Base-by-base conservation (phyloP, 2,888 invertebrate genomes). In the Leistus spinibarbis region DNA sequence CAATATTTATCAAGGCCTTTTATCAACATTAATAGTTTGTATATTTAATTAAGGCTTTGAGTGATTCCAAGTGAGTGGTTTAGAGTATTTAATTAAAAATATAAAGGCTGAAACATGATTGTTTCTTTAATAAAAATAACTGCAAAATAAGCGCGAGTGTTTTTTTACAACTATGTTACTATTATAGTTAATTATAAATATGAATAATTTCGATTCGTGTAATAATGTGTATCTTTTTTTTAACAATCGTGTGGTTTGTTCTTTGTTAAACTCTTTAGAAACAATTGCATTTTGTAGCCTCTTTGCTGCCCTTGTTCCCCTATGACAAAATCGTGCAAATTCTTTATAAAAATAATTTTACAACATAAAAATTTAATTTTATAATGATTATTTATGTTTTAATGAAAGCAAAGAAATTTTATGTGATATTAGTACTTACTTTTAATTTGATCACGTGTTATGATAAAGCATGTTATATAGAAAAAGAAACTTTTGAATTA, bases 101-200 rank as follows among this genome's bases (percentile, higher is more conserved):
- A 78, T 79, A 79, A 80, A 81, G 80, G 78, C 80, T 80, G 81
- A 80, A 80, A 79, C 79, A 77, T 76, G 78, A 79, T 80, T 77
- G 77, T 80, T 81, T 80, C 78, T 79, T 60, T 80, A 79, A 80
- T 79, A 80, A 57, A 19, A 80, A 80, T 79, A 78, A 78, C 79
- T 80, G 77, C 79, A 78, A 78, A 66, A 73, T 60, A 70, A 78
- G 78, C 77, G 79, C 76, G 79, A 78, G 77, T 78, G 77, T 79
- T 79, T 79, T 78, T 77, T 78, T 69, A 62, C 62, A 62, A 63
- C 54, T 67, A 65, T 62, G 53, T 73, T 73, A 73, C 53, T 73
- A 60, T 62, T 67, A 64, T 73, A 73, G 62, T 65, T 72, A 72
- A 72, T 57, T 71, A 65, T 70, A 20, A 60, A 20, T 60, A 60